phyloP scores from a whole-genome alignment of 2,797 vertebrate species.

The Sternarchorhynchus goeldii region DNA sequence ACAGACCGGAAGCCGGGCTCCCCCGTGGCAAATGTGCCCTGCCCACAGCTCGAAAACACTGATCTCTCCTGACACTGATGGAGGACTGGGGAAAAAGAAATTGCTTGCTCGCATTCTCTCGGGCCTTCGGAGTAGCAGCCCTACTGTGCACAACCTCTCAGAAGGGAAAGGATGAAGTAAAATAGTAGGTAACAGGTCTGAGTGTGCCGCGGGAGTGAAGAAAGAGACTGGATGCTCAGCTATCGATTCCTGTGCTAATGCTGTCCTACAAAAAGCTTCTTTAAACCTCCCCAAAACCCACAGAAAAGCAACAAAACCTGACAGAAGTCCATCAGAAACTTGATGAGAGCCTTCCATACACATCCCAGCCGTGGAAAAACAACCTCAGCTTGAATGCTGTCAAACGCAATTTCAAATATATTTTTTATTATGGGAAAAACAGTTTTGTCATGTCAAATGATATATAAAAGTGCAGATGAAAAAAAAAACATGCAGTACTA shows the following conservation, averaged over 20 bases:
- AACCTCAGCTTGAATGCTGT: background rate
- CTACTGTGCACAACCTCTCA: constrained; percentile 39
- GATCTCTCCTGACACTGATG: constrained; percentile 32
- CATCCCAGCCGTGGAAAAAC: background rate
- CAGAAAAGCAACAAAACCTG: constrained; percentile 3
- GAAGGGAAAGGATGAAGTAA: constrained; percentile 39
- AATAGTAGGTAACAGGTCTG: constrained; percentile 48
- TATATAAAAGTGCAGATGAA: background rate
- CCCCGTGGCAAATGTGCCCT: constrained; percentile 19
- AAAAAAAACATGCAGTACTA: constrained; percentile 11
- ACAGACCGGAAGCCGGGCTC: constrained; percentile 13
- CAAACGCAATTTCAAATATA: constrained; percentile 11
- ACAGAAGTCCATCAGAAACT: constrained; percentile 8
- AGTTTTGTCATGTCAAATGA: constrained; percentile 1
- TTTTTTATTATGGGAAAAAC: background rate
- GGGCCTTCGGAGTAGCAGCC: constrained; percentile 34
- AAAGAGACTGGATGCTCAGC: constrained; percentile 42
- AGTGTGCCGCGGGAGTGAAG: constrained; percentile 24
- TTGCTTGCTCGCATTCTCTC: background rate
- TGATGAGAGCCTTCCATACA: constrained; percentile 17
- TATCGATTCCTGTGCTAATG: constrained; percentile 36
- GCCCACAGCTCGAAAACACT: constrained; percentile 24
- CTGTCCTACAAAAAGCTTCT: constrained; percentile 34
- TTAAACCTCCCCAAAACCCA: constrained; percentile 21
- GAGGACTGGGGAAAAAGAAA: constrained; percentile 40